These are phyloP conservation scores for Limulus polyphemus DNA, from an alignment of 2,888 invertebrate genomes.

Conservation along the genomic window DNA sequence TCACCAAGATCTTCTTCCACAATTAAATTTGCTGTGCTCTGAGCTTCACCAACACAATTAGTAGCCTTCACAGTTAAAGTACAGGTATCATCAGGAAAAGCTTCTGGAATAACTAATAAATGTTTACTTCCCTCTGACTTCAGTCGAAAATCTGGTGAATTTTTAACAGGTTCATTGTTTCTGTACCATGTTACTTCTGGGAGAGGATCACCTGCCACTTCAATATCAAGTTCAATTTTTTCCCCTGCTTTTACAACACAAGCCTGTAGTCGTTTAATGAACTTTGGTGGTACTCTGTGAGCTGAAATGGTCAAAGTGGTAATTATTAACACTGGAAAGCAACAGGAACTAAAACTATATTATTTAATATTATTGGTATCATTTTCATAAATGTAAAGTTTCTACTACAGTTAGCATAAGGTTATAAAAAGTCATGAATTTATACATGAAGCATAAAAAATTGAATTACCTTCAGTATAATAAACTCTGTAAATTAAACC, in stretches of 20 bases:
- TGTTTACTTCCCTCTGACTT: slow-evolving; percentile 48
- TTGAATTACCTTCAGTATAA: not conserved
- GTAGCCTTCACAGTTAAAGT: slow-evolving; percentile 24
- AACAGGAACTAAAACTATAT: too few species aligned
- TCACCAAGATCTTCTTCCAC: slow-evolving; percentile 21
- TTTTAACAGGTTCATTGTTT: slow-evolving; percentile 63
- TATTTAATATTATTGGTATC: too few species aligned
- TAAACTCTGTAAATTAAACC: too few species aligned
- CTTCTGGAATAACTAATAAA: slow-evolving; percentile 17
- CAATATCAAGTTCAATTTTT: slow-evolving; percentile 45
- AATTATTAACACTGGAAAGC: too few species aligned
- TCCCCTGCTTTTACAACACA: slow-evolving; percentile 28
- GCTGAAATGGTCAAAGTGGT: slow-evolving; percentile 4
- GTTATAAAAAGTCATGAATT: not conserved
- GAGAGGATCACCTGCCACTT: slow-evolving; percentile 50
- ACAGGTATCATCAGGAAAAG: slow-evolving; percentile 25
- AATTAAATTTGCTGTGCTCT: slow-evolving; percentile 17
- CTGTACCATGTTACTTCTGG: slow-evolving; percentile 54
- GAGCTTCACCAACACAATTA: slow-evolving; percentile 25
- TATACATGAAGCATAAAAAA: slow-evolving; percentile 1
- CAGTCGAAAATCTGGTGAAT: slow-evolving; percentile 65
- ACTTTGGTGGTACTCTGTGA: slow-evolving; percentile 47
- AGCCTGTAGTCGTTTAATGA: slow-evolving; percentile 36
- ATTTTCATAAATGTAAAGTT: not conserved
- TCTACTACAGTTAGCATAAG: not conserved